Base-by-base conservation (phyloP, 1,140 invertebrate genomes). In the Drosophila ficusphila region DNA sequence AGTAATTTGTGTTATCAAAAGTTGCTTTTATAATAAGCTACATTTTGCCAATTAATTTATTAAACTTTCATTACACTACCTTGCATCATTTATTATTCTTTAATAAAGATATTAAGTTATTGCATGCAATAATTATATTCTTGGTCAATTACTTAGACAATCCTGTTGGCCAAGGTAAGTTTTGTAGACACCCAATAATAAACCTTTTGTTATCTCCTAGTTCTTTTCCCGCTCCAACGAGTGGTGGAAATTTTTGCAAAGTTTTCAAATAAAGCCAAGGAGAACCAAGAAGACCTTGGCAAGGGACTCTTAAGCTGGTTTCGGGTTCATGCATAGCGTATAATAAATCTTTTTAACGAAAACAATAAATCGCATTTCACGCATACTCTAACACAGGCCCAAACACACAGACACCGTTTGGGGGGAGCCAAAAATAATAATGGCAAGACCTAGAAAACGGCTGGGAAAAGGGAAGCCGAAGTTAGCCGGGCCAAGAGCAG, bases 321-420 rank as follows among this genome's bases (percentile, higher is more conserved):
- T 47, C 31, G 39, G 41, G 60, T 61, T 64, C 56, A 64, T 19
- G 42, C 57, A 51, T 65, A 71, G 54, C 53, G 54, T 69, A 65
- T 88, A 86, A 86, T 88, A 86, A 86, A 86, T 86, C 81, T 86
- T 81, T 86, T 88, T 69, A 86, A 73, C 82, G 81, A 86, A 88
- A 86, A 86, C 82, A 86, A 86, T 86, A 86, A 86, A 86, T 86
- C 81, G 81, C 79, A 88, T 85, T 76, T 81, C 68, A 86, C 82
- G 82, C 82, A 88, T 83, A 83, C 79, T 76, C 70, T 86, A 62
- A 36, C 58, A 75, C 77, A 58, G 47, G 56, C 29, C 36, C 27
- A 33, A 47, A 14, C 48, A 54, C 49, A 31, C 21, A n/a, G 36
- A 25, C 18, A 53, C 11, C 12, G 21, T n/a, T n/a, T n/a, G n/a